phyloP scores from a whole-genome alignment of 2,888 invertebrate species.

The Diabrotica balteata region DNA sequence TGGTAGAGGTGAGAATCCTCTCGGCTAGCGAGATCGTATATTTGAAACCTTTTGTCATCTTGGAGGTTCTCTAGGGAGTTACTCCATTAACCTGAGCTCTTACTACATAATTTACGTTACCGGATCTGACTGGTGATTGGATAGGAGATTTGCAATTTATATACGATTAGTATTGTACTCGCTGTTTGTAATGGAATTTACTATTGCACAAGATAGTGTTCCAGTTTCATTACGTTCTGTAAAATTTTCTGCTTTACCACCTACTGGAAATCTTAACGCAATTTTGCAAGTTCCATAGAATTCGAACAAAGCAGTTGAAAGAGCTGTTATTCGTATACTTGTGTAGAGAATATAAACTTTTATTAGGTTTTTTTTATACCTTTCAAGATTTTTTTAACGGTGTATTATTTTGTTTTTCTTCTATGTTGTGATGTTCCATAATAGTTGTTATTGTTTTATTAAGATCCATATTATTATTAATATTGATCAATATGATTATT shows the following conservation, averaged over 20 bases:
- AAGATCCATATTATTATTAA: no score
- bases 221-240: background rate
- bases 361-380: background rate
- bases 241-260: background rate
- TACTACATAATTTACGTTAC: conserved; percentile 22
- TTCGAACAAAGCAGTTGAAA: no score
- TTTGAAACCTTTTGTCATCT: conserved; percentile 28
- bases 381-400: background rate
- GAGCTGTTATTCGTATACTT: background rate
- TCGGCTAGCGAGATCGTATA: conserved; percentile 22
- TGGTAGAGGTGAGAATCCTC: conserved; percentile 28
- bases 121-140: conserved; percentile 21
- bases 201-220: conserved; percentile 4
- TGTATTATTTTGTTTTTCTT: no score
- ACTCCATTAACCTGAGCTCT: conserved; percentile 28
- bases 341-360: background rate
- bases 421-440: no score
- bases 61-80: conserved; percentile 18
- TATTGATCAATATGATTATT: no score
- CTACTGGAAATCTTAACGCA: background rate
- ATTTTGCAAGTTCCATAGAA: no score
- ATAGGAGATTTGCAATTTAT: conserved; percentile 13
- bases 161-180: conserved; percentile 1
- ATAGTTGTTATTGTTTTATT: no score
- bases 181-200: background rate